Evolutionary conservation across 2,797 vertebrate species (phyloP).

Genomic region (Parambassis ranga): DNA sequence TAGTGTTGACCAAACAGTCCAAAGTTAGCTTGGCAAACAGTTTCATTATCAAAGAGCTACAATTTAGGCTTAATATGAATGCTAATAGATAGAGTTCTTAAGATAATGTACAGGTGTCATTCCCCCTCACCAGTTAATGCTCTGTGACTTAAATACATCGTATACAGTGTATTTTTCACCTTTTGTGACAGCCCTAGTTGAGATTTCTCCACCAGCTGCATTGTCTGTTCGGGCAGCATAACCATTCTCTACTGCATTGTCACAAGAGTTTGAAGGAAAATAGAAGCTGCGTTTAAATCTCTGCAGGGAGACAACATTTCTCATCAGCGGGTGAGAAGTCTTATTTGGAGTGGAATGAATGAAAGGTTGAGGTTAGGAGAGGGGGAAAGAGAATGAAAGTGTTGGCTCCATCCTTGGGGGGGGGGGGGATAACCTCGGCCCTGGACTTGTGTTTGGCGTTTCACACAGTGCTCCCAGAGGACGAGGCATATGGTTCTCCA

Average conservation of each 20-base stretch:
- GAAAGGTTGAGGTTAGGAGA: conserved; percentile 30
- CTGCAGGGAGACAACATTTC: conserved; percentile 39
- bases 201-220: conserved; percentile 15
- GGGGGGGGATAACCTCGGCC: conserved; percentile 40
- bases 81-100: no score
- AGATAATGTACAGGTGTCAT: no score
- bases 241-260: conserved; percentile 28
- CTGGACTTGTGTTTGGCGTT: conserved; percentile 42
- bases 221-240: conserved; percentile 20
- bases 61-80: no score
- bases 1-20: no score
- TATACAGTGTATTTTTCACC: neutral
- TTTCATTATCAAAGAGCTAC: no score
- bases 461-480: conserved; percentile 44
- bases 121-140: no score
- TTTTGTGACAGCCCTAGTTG: neutral
- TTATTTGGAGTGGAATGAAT: conserved; percentile 45
- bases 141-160: neutral
- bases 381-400: conserved; percentile 31
- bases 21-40: no score
- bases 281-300: conserved; percentile 41
- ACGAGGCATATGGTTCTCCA: conserved; percentile 37
- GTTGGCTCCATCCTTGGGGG: conserved; percentile 31
- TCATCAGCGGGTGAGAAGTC: conserved; percentile 44
- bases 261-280: conserved; percentile 54